A percentile compares a stretch with the other conserved stretches of the same genome.
These are phyloP conservation scores for Platerodrilus igneus DNA, from an alignment of 2,888 invertebrate species.

Conservation along the genomic window DNA sequence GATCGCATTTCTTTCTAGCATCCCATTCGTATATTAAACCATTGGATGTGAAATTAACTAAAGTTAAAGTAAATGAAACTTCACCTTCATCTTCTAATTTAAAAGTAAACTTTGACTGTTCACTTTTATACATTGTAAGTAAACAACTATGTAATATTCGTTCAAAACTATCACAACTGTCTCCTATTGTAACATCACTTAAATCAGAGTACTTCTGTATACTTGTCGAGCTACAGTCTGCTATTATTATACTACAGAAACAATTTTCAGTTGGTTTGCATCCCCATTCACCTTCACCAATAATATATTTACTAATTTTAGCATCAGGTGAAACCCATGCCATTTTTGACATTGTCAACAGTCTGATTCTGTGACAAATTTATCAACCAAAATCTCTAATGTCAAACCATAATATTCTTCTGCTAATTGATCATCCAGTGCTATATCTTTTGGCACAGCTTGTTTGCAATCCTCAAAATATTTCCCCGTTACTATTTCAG, in stretches of 20 bases:
- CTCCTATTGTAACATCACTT: slow-evolving; percentile 42
- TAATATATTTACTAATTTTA: slow-evolving; percentile 39
- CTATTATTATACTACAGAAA: slow-evolving; percentile 39
- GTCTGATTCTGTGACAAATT: slow-evolving; percentile 41
- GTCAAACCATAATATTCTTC: slow-evolving; percentile 41
- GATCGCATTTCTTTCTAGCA: slow-evolving; percentile 43
- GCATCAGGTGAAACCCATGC: slow-evolving; percentile 40
- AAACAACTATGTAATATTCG: slow-evolving; percentile 49
- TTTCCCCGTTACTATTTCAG: slow-evolving; percentile 42
- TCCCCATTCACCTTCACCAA: slow-evolving; percentile 35
- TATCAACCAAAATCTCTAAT: slow-evolving; percentile 37
- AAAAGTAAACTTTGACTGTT: slow-evolving; percentile 48
- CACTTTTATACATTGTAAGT: slow-evolving; percentile 49
- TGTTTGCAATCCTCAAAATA: slow-evolving; percentile 44
- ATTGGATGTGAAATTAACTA: slow-evolving; percentile 43
- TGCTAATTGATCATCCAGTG: slow-evolving; percentile 37
- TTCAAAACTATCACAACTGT: slow-evolving; percentile 47
- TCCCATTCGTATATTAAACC: slow-evolving; percentile 48
- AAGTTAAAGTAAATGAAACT: slow-evolving; percentile 42
- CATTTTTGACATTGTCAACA: slow-evolving; percentile 31
- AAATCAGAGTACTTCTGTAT: slow-evolving; percentile 29
- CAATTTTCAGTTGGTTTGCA: slow-evolving; percentile 43
- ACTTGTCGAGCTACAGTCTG: slow-evolving; percentile 25
- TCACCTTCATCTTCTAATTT: slow-evolving; percentile 33
- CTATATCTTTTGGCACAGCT: slow-evolving; percentile 37